Percentiles rank a stretch among this genome's conserved stretches.
phyloP scores from a whole-genome alignment of 2,797 vertebrate genomes.

The Anas acuta region DNA sequence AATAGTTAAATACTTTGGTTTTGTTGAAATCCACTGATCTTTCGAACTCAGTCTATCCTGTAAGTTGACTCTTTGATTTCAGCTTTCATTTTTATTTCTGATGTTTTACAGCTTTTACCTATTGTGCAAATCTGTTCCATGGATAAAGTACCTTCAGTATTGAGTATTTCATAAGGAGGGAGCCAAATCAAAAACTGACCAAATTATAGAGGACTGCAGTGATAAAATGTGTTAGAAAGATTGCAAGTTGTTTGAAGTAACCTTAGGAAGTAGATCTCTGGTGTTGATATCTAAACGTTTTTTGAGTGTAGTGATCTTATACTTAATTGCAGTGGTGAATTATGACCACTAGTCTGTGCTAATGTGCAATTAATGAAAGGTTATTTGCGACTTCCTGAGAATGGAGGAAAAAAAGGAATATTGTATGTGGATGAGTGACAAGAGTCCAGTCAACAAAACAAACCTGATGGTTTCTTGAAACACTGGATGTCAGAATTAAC shows the following conservation, averaged over 20 bases:
- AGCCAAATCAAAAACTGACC: background rate
- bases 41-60: background rate
- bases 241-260: background rate
- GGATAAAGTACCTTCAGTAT: background rate
- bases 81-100: background rate
- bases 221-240: background rate
- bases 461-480: background rate
- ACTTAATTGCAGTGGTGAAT: slow-evolving; percentile 9
- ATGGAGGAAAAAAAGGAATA: background rate
- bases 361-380: slow-evolving; percentile 6
- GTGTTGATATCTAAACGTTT: background rate
- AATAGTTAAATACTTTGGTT: background rate
- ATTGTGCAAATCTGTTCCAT: background rate
- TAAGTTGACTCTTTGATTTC: background rate
- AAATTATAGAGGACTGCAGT: background rate
- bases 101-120: background rate
- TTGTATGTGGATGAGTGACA: background rate
- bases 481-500: background rate
- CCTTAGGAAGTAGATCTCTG: background rate
- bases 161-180: background rate
- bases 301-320: background rate
- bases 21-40: background rate
- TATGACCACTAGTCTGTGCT: slow-evolving; percentile 69
- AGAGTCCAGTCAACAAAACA: background rate
- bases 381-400: background rate